Evolutionary conservation across 2,113 vertebrate species (phyloP), one percentile per base, ranked within the genome.

Genomic region (Sterrhoptilus dennistouni): DNA sequence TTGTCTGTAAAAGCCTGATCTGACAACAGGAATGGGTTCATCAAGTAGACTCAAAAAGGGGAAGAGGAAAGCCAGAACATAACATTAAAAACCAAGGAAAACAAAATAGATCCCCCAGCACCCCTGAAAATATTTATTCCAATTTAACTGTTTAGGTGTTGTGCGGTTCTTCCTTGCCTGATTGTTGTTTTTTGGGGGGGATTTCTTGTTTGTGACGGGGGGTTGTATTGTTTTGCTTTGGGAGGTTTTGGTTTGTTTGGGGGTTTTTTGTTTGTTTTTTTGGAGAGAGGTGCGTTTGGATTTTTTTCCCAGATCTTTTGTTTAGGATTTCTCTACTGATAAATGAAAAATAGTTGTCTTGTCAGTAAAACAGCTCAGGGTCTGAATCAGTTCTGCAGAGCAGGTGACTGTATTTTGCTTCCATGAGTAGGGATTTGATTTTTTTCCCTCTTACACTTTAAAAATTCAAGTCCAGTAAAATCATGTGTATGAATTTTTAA

Each of bases 241-340:
- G 5, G 18, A 28, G 6, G 4, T 38, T n/a, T 64, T 33, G 27
- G 6, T 28, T 63, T 19, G 3, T 20, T 64, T 9, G 11, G 31
- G 14, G 3, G 1, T 15, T 54, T 7, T 33, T 54, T 54, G 17
- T 52, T 52, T 17, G 15, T 29, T 52, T 27, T 4, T 4, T 14
- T 28, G 4, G 36, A 25, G 18, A 11, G 11, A 0, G 2, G 0
- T 28, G 22, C 59, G 9, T 8, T 33, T 33, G 7, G 13, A 2
- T 0, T 22, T 42, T 49, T 64, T 38, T 13, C 2, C 9, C 5
- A 60, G 5, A 42, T 56, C 1, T 60, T 83, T 42, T 33, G 8
- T 4, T 64, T 52, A 42, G 15, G 3, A 50, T 44, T 86, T 66
- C 35, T 74, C 54, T 38, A 60, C 13, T 68, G 35, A 21, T 65